Percentiles rank a stretch among this genome's conserved stretches.
Evolutionary conservation across 2,888 invertebrate genomes (phyloP).

Genomic region (Argyresthia albistria): DNA sequence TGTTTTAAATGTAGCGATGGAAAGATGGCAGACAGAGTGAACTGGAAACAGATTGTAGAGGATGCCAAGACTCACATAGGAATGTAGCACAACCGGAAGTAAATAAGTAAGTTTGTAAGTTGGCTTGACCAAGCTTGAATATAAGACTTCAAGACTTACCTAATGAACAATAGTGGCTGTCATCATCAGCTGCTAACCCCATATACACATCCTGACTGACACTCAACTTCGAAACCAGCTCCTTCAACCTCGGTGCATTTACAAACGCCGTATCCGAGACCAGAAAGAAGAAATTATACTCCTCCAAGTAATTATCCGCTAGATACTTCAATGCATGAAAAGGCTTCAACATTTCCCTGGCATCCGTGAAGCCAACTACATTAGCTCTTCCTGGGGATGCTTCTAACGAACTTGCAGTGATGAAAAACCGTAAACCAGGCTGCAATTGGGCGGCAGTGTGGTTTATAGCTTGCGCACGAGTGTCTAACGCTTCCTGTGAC

Average conservation of each 20-base stretch:
- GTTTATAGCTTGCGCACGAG: slow-evolving; percentile 89
- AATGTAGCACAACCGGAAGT: too few species aligned
- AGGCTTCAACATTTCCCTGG: slow-evolving; percentile 79
- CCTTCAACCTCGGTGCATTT: slow-evolving; percentile 81
- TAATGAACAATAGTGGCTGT: slow-evolving; percentile 77
- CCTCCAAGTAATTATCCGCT: slow-evolving; percentile 89
- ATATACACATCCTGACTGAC: slow-evolving; percentile 89
- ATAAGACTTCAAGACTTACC: slow-evolving; percentile 48
- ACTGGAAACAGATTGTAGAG: too few species aligned
- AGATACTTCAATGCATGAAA: slow-evolving; percentile 93
- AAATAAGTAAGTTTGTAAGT: too few species aligned
- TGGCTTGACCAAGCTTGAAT: neutral
- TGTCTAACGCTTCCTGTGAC: slow-evolving; percentile 79
- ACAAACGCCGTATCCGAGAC: slow-evolving; percentile 89
- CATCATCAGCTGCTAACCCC: slow-evolving; percentile 76
- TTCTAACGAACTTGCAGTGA: slow-evolving; percentile 70
- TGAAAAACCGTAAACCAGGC: slow-evolving; percentile 87
- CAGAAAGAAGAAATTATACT: slow-evolving; percentile 94
- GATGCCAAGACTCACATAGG: too few species aligned
- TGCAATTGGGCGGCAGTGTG: slow-evolving; percentile 88
- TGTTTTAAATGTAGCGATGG: too few species aligned
- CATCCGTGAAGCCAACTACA: slow-evolving; percentile 91
- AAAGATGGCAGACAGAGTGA: too few species aligned
- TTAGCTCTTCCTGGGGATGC: slow-evolving; percentile 44
- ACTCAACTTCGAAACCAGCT: slow-evolving; percentile 83